Evolutionary conservation across 2,888 invertebrate species (phyloP).

Genomic region (Eucriotettix oculatus): DNA sequence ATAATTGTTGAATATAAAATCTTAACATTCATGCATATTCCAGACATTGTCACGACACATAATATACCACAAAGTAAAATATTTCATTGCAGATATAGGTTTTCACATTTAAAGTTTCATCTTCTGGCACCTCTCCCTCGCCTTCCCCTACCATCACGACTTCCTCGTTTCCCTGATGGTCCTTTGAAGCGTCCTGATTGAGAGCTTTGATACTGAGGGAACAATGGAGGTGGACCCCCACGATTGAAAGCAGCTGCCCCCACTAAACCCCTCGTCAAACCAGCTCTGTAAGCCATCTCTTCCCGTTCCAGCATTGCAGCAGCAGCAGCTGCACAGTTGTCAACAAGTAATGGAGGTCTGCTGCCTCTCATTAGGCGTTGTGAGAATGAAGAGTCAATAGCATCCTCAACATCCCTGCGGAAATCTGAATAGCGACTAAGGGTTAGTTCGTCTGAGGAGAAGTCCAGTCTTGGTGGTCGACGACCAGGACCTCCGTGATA

Average conservation of each 20-base stretch:
- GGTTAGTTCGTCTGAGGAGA: conserved; percentile 13
- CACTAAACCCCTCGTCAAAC: conserved; percentile 9
- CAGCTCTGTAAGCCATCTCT: conserved; percentile 11
- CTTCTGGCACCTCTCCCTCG: background rate
- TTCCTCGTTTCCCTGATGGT: background rate
- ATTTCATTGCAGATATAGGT: too few species aligned
- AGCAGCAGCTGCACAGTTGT: conserved; percentile 4
- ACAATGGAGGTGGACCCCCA: background rate
- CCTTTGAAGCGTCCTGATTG: conserved; percentile 1
- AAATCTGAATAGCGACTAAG: conserved; percentile 15
- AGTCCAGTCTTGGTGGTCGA: conserved; percentile 6
- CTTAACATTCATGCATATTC: too few species aligned
- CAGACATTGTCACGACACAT: too few species aligned
- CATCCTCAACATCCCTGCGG: conserved; percentile 15
- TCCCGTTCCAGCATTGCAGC: conserved; percentile 10
- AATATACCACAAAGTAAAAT: too few species aligned
- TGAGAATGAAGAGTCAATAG: conserved; percentile 14
- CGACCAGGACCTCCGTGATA: background rate
- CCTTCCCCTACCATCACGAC: background rate
- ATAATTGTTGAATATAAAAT: too few species aligned
- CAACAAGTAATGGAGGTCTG: background rate
- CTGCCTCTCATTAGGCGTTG: conserved; percentile 4
- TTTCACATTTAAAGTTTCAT: too few species aligned
- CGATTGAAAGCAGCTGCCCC: conserved; percentile 7
- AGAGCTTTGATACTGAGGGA: conserved; percentile 1